These are phyloP conservation scores for Galaxea fascicularis DNA, from an alignment of 92 coral and sea anemone genomes.

Conservation along the genomic window DNA sequence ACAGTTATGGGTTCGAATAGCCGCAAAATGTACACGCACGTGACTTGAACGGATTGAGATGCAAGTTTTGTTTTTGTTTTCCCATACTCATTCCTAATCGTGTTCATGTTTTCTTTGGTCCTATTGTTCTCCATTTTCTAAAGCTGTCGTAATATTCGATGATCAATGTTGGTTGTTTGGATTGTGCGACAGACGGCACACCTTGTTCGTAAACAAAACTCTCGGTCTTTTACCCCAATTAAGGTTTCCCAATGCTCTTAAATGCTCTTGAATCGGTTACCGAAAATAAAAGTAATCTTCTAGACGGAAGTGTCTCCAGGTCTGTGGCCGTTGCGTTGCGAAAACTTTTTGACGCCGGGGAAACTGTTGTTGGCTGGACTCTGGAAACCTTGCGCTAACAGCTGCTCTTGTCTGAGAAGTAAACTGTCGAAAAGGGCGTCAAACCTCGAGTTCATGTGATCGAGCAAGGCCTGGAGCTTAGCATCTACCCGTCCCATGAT, in stretches of 20 bases:
- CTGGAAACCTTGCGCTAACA: conserved; percentile 32
- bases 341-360: conserved; percentile 21
- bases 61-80: too few species aligned
- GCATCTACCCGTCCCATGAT: conserved; percentile 90
- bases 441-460: conserved; percentile 87
- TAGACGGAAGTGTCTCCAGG: conserved; percentile 73
- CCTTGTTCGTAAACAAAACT: not conserved
- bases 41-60: too few species aligned
- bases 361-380: conserved; percentile 18
- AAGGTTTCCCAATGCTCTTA: not conserved
- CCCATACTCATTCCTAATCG: too few species aligned
- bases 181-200: not conserved
- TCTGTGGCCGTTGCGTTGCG: conserved; percentile 50
- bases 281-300: not conserved
- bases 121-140: too few species aligned
- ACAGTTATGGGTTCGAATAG: too few species aligned
- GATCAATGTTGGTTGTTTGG: not conserved
- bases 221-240: not conserved
- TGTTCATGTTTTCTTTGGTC: too few species aligned
- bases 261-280: not conserved
- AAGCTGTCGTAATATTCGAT: too few species aligned
- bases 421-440: conserved; percentile 74
- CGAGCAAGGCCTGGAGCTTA: conserved; percentile 79
- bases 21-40: too few species aligned
- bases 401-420: conserved; percentile 69